Evolutionary conservation across 1,140 invertebrate genomes (phyloP).

Genomic region (Neoseiulus cucumeris): DNA sequence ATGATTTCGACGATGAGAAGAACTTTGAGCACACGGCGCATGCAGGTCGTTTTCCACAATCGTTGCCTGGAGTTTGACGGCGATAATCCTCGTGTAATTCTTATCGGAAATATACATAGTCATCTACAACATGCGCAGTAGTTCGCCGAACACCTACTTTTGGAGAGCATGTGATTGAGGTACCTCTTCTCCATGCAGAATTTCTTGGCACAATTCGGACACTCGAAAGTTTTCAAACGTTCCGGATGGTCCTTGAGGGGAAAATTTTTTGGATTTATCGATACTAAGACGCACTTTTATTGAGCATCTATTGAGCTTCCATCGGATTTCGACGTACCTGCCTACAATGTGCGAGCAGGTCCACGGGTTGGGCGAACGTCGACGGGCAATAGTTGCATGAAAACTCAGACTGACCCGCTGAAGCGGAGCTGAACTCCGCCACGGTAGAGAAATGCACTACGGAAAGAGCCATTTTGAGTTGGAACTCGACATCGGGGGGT

Average conservation of each 20-base stretch:
- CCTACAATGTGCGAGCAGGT: neutral
- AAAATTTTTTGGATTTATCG: too few relatives aligned
- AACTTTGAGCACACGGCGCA: neutral
- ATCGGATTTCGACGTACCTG: neutral
- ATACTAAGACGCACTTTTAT: neutral
- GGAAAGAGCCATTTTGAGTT: too few relatives aligned
- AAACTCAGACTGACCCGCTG: neutral
- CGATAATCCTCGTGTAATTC: neutral
- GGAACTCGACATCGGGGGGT: too few relatives aligned
- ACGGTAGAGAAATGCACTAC: neutral
- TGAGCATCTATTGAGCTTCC: neutral
- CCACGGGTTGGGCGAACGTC: neutral
- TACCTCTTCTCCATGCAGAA: neutral
- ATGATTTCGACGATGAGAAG: neutral
- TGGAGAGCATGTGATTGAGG: neutral
- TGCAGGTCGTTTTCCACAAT: neutral
- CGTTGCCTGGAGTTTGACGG: neutral
- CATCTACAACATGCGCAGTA: neutral
- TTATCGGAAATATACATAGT: neutral
- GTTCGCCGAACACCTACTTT: neutral
- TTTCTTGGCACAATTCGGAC: constrained; percentile 2
- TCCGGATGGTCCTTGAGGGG: neutral
- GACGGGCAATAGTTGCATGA: neutral
- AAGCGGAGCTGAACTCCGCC: neutral
- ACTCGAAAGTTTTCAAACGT: neutral